Evolutionary conservation across 2,113 vertebrate genomes (phyloP), one percentile per base, ranked within the genome.

Genomic region (Chloebia gouldiae): DNA sequence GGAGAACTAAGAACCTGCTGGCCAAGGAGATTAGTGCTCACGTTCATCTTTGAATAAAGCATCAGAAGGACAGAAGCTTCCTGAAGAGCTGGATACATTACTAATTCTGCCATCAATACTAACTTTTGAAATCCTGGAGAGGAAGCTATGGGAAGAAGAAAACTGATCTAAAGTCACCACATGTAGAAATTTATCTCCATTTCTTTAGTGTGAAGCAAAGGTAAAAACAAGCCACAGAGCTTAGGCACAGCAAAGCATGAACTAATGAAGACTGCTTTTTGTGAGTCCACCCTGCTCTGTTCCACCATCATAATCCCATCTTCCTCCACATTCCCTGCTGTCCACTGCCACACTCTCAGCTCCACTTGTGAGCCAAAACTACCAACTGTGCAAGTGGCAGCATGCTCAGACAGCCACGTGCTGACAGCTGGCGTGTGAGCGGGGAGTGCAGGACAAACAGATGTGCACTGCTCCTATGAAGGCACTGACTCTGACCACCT

Each of bases 401-500:
- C 59, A 21, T 0, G 4, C 37, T 65, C 6, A 3, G 57, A 31
- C 1, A 64, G 45, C 56, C 71, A 35, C 1, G 10, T 21, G 54
- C 61, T 33, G 50, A 13, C 1, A 7, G 59, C 49, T 60, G 50
- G 40, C 25, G 50, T 6, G 1, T 0, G 5, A 64, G n/a, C 0
- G 2, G 15, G 24, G 63, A 50, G 49, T 8, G 47, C 63, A 42
- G 64, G 13, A n/a, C 40, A 86, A 68, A 53, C 27, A 44, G 57
- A 40, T 2, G 4, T 2, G 19, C 47, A 5, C 68, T 57, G 24
- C 10, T 63, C 45, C 69, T 33, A 9, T 2, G 17, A 37, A 49
- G 60, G 61, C 65, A 40, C 50, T 1, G 0, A 25, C n/a, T 72
- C 2, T 1, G 13, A 37, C 30, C 33, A 2, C 57, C 24, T 37